Evolutionary conservation across 1,140 invertebrate species (phyloP).

Genomic region (Drosophila pandora): DNA sequence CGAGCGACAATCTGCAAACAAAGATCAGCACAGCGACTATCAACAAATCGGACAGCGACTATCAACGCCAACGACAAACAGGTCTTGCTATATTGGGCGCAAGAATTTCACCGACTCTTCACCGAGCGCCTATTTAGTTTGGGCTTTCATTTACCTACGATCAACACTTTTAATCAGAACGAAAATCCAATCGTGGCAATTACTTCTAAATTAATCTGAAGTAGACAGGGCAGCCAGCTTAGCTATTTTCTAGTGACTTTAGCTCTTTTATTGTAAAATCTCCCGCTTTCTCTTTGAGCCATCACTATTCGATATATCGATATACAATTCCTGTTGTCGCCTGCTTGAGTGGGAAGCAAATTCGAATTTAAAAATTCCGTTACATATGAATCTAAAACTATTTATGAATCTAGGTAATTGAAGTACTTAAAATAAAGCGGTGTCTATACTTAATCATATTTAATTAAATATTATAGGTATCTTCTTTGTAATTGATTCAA

Average conservation of each 20-base stretch:
- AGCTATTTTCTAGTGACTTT: background rate
- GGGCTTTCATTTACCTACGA: conserved; percentile 31
- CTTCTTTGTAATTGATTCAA: no score
- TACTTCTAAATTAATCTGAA: conserved; percentile 29
- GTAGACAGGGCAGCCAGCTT: background rate
- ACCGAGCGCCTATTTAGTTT: background rate
- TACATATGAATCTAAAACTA: no score
- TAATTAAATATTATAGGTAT: no score
- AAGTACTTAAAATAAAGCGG: no score
- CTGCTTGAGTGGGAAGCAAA: no score
- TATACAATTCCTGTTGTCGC: no score
- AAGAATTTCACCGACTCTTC: conserved; percentile 20
- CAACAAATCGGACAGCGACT: conserved; percentile 12
- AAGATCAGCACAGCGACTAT: conserved; percentile 3
- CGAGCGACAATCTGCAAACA: conserved; percentile 59
- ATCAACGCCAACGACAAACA: conserved; percentile 35
- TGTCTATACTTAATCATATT: no score
- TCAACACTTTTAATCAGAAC: conserved; percentile 15
- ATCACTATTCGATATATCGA: no score
- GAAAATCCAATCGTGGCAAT: background rate
- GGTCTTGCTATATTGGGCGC: conserved; percentile 52
- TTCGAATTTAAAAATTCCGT: no score
- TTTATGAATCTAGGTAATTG: no score
- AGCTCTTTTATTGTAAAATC: no score
- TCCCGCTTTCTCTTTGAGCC: no score